Percentiles rank a stretch among this genome's conserved stretches.
phyloP scores from a whole-genome alignment of 1,140 invertebrate genomes.

The Antheraea mylitta region DNA sequence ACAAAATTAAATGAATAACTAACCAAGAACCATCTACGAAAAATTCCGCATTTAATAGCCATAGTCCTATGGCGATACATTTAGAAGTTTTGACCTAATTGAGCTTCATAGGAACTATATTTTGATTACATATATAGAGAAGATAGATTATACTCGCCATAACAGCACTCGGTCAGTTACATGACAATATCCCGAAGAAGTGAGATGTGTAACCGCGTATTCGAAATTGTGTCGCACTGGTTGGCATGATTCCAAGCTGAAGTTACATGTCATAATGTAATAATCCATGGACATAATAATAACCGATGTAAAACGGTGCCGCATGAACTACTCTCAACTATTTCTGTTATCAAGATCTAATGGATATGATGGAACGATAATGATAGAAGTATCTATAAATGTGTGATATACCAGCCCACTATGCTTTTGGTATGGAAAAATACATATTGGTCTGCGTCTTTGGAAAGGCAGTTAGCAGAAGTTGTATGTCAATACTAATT shows the following conservation, averaged over 20 bases:
- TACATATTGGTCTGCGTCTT: too few species aligned
- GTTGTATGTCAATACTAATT: too few species aligned
- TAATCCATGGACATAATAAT: neutral
- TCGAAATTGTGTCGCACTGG: conserved; percentile 17
- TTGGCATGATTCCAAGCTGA: conserved; percentile 20
- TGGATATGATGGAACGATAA: neutral
- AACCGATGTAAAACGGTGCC: neutral
- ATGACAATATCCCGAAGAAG: conserved; percentile 4
- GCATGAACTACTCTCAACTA: neutral
- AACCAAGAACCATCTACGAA: too few species aligned
- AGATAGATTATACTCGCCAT: neutral
- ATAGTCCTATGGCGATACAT: too few species aligned
- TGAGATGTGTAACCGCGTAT: conserved; percentile 18
- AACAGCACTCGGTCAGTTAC: neutral
- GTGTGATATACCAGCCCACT: too few species aligned
- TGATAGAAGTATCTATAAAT: neutral
- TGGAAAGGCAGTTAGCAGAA: too few species aligned
- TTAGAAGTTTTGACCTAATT: too few species aligned
- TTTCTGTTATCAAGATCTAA: neutral
- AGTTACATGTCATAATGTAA: conserved; percentile 3
- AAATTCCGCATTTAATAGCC: too few species aligned
- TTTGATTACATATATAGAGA: too few species aligned
- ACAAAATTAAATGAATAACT: too few species aligned
- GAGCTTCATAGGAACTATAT: too few species aligned
- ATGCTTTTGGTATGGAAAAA: too few species aligned